phyloP scores from a whole-genome alignment of 2,113 vertebrate genomes.

The Pan paniscus region DNA sequence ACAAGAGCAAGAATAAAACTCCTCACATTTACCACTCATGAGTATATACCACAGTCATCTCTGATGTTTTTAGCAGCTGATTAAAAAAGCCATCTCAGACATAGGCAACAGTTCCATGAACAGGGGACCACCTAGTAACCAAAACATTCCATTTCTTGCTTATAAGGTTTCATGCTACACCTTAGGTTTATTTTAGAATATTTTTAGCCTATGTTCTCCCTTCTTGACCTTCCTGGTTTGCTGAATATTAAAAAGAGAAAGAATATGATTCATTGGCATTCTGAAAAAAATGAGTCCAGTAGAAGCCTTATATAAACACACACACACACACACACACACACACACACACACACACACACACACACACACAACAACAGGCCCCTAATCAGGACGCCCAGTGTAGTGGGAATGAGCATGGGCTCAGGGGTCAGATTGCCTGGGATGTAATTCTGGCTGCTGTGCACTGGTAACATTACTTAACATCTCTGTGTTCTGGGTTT shows the following conservation, averaged over 20 bases:
- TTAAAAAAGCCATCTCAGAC: neutral
- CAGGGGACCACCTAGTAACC: slow-evolving; percentile 61
- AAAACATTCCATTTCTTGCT: slow-evolving; percentile 71
- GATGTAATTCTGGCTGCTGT: neutral
- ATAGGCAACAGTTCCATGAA: slow-evolving; percentile 60
- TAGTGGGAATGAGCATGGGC: neutral
- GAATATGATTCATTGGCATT: slow-evolving; percentile 50
- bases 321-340: neutral
- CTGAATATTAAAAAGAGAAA: slow-evolving; percentile 55
- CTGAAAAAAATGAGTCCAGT: neutral
- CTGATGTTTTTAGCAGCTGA: slow-evolving; percentile 50
- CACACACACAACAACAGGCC: neutral
- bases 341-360: neutral
- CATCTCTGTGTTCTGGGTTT: neutral
- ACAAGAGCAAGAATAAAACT: slow-evolving; percentile 22
- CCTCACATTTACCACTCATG: neutral
- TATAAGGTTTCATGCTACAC: slow-evolving; percentile 63
- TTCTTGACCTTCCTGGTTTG: slow-evolving; percentile 58
- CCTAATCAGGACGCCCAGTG: neutral
- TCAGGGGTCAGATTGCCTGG: neutral
- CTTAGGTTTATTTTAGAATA: slow-evolving; percentile 76
- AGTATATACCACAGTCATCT: neutral
- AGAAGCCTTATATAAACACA: neutral
- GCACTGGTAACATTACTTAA: too few relatives aligned
- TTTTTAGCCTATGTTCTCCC: slow-evolving; percentile 63